Conservation (phyloP, 2,888 invertebrate genomes). For the Clusia tigrina region DNA sequence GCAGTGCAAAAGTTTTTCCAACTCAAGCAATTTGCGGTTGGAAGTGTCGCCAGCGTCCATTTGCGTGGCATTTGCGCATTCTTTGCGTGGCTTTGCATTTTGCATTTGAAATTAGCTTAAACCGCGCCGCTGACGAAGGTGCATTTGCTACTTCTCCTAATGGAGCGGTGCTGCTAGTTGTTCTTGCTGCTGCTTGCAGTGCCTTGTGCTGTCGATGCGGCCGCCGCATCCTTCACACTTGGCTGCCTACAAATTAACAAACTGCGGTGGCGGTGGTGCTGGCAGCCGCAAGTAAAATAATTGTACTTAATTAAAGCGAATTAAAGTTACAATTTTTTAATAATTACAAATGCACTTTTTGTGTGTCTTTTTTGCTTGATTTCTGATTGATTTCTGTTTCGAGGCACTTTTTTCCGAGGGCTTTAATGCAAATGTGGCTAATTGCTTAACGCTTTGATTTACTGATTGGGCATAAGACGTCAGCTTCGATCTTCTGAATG, state of each 20-base stretch:
- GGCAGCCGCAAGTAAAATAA: slow-evolving; percentile 50
- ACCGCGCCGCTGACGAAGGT: slow-evolving; percentile 14
- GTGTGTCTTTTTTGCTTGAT: background rate
- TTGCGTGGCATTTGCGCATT: background rate
- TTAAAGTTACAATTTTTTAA: slow-evolving; percentile 44
- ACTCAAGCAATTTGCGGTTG: slow-evolving; percentile 5
- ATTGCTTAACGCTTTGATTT: background rate
- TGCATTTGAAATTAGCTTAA: slow-evolving; percentile 14
- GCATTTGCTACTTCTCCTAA: too few relatives aligned
- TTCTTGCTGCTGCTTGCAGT: background rate
- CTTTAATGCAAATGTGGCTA: slow-evolving; percentile 3
- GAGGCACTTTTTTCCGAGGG: background rate
- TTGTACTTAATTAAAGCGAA: slow-evolving; percentile 59
- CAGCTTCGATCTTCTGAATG: too few relatives aligned
- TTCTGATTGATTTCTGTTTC: background rate
- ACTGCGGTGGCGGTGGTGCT: slow-evolving; percentile 25
- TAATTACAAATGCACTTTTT: background rate
- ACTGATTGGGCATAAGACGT: background rate
- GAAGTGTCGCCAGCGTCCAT: background rate
- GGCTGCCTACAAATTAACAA: slow-evolving; percentile 57
- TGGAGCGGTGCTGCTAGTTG: too few relatives aligned
- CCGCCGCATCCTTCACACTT: slow-evolving; percentile 62
- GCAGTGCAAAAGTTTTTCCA: background rate
- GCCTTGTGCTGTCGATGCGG: slow-evolving; percentile 28
- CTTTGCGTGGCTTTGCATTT: background rate